Conservation (phyloP, 2,888 invertebrate genomes). For the Bhutanitis thaidina region DNA sequence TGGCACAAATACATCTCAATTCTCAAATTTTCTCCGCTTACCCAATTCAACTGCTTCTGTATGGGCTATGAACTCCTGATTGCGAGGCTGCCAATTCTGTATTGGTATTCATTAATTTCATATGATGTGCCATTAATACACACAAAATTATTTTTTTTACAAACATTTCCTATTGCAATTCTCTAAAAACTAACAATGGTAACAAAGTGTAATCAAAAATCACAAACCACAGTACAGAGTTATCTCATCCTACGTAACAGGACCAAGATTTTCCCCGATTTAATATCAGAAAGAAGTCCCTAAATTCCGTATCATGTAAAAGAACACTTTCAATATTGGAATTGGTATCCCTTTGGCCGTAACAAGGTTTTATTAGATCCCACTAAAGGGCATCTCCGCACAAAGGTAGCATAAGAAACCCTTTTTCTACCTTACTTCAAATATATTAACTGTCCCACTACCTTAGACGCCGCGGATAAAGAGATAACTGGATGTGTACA, state of each 20-base stretch:
- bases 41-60: no score
- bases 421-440: conserved; percentile 79
- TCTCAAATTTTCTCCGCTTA: no score
- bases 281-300: conserved; percentile 75
- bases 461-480: conserved; percentile 42
- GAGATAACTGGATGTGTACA: conserved; percentile 34
- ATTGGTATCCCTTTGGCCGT: conserved; percentile 79
- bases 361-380: conserved; percentile 80
- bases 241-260: conserved; percentile 48
- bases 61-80: no score
- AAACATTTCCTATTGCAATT: no score
- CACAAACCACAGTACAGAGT: conserved; percentile 39
- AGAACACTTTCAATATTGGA: conserved; percentile 79
- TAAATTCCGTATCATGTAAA: conserved; percentile 79
- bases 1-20: no score
- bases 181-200: no score
- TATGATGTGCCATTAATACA: no score
- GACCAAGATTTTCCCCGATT: conserved; percentile 70
- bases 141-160: no score
- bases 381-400: conserved; percentile 78
- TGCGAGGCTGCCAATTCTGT: no score
- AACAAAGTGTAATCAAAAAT: conserved; percentile 11
- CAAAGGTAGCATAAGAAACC: conserved; percentile 77
- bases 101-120: no score
- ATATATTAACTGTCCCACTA: conserved; percentile 78